These are phyloP conservation scores for Heterotis niloticus DNA, from an alignment of 2,113 vertebrate genomes.

Conservation along the genomic window DNA sequence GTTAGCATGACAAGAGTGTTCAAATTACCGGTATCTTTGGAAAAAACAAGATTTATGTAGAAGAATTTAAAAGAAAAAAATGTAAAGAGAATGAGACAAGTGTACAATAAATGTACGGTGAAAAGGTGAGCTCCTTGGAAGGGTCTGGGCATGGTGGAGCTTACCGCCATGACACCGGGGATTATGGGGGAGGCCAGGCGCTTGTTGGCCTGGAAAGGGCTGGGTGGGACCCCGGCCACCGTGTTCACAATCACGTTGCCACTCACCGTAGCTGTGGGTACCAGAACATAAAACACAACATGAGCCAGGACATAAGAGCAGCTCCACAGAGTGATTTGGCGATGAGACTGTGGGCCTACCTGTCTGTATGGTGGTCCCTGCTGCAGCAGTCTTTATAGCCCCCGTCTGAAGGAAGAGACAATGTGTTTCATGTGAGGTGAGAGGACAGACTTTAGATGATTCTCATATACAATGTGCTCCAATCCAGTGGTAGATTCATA, in stretches of 20 bases:
- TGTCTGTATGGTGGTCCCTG: slow-evolving; percentile 82
- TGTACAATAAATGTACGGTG: neutral
- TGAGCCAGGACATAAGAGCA: neutral
- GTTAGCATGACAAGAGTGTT: no score
- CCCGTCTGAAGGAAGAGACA: slow-evolving; percentile 72
- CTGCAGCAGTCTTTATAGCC: slow-evolving; percentile 82
- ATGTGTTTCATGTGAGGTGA: neutral
- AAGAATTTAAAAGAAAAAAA: neutral
- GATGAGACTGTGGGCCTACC: slow-evolving; percentile 60
- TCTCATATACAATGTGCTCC: no score
- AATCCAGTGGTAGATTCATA: no score
- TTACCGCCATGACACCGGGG: slow-evolving; percentile 79
- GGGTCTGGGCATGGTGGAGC: slow-evolving; percentile 28
- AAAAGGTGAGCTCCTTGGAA: neutral
- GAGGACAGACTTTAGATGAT: no score
- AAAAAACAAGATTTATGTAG: neutral
- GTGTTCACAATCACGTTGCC: slow-evolving; percentile 93
- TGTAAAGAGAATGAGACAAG: neutral
- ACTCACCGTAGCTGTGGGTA: slow-evolving; percentile 76
- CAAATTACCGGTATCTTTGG: no score
- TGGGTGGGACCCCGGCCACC: slow-evolving; percentile 79
- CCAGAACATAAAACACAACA: slow-evolving; percentile 33
- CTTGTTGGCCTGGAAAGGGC: slow-evolving; percentile 90
- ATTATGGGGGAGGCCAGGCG: slow-evolving; percentile 83
- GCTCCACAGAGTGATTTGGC: neutral